These are phyloP conservation scores for Anableps anableps DNA, from an alignment of 2,797 vertebrate genomes.

Conservation along the genomic window DNA sequence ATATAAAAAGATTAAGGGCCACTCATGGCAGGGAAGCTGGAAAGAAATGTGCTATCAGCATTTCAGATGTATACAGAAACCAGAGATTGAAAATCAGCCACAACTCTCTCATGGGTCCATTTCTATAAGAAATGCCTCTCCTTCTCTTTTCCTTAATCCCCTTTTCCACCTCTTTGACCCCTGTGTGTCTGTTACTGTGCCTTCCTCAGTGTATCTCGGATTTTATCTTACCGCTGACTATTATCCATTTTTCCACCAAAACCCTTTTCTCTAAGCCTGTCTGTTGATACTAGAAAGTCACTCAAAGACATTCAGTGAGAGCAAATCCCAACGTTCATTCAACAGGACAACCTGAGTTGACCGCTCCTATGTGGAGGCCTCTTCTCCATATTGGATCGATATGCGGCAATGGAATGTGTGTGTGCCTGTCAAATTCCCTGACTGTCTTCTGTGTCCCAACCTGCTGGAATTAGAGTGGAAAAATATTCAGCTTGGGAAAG, in stretches of 20 bases:
- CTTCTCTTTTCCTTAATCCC: neutral
- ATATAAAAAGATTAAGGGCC: neutral
- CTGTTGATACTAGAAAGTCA: constrained; percentile 39
- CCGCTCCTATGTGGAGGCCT: constrained; percentile 50
- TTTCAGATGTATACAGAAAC: neutral
- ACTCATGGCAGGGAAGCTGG: neutral
- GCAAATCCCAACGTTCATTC: constrained; percentile 59
- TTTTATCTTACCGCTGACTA: constrained; percentile 7
- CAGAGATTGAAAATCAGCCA: neutral
- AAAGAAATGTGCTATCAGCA: neutral
- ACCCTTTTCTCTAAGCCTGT: constrained; percentile 21
- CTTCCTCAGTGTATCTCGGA: constrained; percentile 34
- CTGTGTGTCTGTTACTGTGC: constrained; percentile 3
- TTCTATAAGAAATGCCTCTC: constrained; percentile 3
- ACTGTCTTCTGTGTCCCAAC: constrained; percentile 32
- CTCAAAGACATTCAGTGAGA: constrained; percentile 35
- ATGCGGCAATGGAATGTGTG: constrained; percentile 21
- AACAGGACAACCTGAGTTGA: constrained; percentile 42
- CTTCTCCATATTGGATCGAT: constrained; percentile 62
- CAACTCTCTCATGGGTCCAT: neutral
- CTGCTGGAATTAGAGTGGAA: constrained; percentile 31
- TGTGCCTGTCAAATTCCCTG: constrained; percentile 62
- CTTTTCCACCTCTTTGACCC: constrained; percentile 2
- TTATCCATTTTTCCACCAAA: constrained; percentile 34
- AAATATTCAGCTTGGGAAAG: constrained; percentile 49